Evolutionary conservation across 2,113 vertebrate species (phyloP).

Genomic region (Cheilinus undulatus): DNA sequence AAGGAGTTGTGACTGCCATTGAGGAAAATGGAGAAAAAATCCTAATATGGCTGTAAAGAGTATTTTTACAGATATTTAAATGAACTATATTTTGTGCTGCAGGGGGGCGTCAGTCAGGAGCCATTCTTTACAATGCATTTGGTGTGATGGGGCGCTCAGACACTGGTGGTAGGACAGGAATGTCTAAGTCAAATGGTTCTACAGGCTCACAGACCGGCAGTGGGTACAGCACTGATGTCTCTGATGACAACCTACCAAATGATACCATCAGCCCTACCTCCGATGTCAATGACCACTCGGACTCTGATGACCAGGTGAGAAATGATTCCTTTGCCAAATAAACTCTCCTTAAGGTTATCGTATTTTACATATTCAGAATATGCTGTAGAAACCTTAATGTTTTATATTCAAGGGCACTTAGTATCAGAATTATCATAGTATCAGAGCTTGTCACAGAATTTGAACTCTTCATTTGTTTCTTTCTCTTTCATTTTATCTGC

Average conservation of each 20-base stretch:
- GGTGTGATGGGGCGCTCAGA: constrained; percentile 90
- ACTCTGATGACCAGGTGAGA: constrained; percentile 95
- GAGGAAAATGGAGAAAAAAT: background rate
- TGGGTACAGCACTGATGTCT: constrained; percentile 97
- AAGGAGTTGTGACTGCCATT: background rate
- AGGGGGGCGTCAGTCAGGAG: constrained; percentile 92
- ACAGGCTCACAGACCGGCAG: constrained; percentile 97
- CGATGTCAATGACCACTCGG: constrained; percentile 91
- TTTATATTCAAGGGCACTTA: background rate
- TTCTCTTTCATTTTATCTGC: no score
- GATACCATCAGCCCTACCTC: constrained; percentile 89
- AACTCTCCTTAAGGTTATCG: no score
- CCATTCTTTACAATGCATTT: constrained; percentile 92
- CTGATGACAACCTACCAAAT: constrained; percentile 93
- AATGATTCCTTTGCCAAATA: background rate
- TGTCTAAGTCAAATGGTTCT: constrained; percentile 93
- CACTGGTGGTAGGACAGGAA: constrained; percentile 83
- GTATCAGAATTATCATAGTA: background rate
- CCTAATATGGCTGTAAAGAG: no score
- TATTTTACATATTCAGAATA: no score
- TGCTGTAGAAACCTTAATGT: no score
- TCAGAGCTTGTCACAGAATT: background rate
- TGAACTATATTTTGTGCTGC: background rate
- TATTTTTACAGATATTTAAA: background rate
- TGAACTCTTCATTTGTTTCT: background rate